Percentiles rank a stretch among this genome's conserved stretches.
These are phyloP conservation scores for Heteromurus nitidus DNA, from an alignment of 2,888 invertebrate genomes.

Conservation along the genomic window DNA sequence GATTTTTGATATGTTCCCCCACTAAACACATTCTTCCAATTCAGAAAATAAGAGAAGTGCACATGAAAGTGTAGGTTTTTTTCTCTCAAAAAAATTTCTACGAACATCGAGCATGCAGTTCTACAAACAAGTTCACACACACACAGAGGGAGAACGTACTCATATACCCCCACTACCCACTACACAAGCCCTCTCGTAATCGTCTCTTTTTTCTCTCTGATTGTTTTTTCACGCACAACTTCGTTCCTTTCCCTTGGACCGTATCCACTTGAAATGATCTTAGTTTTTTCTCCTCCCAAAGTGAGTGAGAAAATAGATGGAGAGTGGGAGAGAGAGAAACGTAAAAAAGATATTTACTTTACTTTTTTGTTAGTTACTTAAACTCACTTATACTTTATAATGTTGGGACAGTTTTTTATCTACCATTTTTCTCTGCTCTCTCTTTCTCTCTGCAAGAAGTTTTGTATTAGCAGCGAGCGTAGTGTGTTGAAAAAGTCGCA, in stretches of 20 bases:
- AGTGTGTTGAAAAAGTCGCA: too few relatives aligned
- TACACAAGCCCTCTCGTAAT: too few relatives aligned
- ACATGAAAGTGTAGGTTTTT: too few relatives aligned
- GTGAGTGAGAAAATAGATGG: too few relatives aligned
- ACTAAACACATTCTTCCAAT: too few relatives aligned
- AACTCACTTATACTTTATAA: slow-evolving; percentile 45
- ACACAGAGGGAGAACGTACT: too few relatives aligned
- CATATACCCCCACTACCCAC: too few relatives aligned
- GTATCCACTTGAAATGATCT: slow-evolving; percentile 36
- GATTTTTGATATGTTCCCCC: too few relatives aligned
- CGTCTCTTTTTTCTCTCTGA: slow-evolving; percentile 29
- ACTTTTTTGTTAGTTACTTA: slow-evolving; percentile 30
- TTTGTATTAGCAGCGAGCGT: too few relatives aligned
- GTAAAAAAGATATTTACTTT: slow-evolving; percentile 35
- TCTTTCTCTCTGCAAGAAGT: slow-evolving; percentile 18
- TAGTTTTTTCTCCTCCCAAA: slow-evolving; percentile 35
- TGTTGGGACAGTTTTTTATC: slow-evolving; percentile 39
- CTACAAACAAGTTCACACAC: neutral
- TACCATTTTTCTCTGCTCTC: slow-evolving; percentile 20
- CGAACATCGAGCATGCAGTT: too few relatives aligned
- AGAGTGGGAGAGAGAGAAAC: slow-evolving; percentile 3
- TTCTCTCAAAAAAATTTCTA: too few relatives aligned
- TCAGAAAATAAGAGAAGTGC: too few relatives aligned
- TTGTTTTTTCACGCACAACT: slow-evolving; percentile 63
- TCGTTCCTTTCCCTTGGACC: slow-evolving; percentile 8